Evolutionary conservation across 2,113 vertebrate species (phyloP), one percentile per base, ranked within the genome.

Genomic region (Crocuta crocuta): DNA sequence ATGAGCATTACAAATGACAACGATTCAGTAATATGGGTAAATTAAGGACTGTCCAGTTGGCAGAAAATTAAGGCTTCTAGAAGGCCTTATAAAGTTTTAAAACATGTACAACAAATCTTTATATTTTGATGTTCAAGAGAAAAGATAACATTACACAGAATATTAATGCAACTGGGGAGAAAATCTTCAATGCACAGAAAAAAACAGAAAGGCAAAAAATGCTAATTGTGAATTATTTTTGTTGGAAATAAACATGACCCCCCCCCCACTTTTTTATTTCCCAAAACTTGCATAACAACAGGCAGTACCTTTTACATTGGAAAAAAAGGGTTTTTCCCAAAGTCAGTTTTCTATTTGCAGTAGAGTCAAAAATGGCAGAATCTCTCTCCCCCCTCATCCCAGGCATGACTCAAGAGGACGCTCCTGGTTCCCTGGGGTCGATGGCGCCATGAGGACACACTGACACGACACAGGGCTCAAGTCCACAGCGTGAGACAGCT

Each of bases 41-140:
- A 63, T 80, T 83, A 73, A 28, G 43, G 39, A 89, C 65, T 71
- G 73, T 35, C 48, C 71, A 43, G 31, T 68, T 96, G n/a, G 94
- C 39, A 86, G 82, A 85, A 97, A 91, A 93, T 43, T 15, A 86
- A 91, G 79, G 23, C 71, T 81, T 95, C 66, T 86, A 73, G 94
- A 82, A 87, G 43, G 16, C 31, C 35, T 97, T 82, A 70, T 16
- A 43, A 55, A 70, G 17, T 50, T 61, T 90, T 24, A 61, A 68
- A 82, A 94, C 11, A 53, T 21, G 24, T 31, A 53, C 73, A 78
- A 39, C 39, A 39, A 39, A 33, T 65, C 61, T 80, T 87, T 63
- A 74, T 33, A 24, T 23, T 93, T 12, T 31, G 80, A 28, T 48
- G 73, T 65, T 91, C 53, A 76, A 35, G 79, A 88, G 48, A 82